phyloP scores from a whole-genome alignment of 2,888 invertebrate species.

The Epinotia nisella region DNA sequence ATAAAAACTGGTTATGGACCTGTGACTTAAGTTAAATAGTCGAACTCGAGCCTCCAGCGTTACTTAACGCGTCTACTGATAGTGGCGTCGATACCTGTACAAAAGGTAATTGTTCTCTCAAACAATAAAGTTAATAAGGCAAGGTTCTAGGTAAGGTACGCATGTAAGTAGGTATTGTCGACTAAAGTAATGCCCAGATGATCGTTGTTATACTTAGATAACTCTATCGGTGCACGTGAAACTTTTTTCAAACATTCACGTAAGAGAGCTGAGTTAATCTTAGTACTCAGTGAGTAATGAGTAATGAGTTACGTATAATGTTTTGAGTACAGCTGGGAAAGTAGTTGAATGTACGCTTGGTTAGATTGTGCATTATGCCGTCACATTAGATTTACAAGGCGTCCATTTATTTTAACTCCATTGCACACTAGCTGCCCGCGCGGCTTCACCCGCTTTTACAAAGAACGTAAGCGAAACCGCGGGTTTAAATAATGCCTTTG shows the following conservation, averaged over 20 bases:
- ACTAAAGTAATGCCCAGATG: conserved; percentile 57
- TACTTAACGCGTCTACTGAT: conserved; percentile 77
- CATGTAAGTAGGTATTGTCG: conserved; percentile 58
- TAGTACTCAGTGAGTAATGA: conserved; percentile 31
- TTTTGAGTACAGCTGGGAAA: conserved; percentile 19
- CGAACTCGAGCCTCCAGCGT: conserved; percentile 72
- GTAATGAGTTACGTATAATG: conserved; percentile 19
- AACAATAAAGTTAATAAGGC: conserved; percentile 81
- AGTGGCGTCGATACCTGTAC: conserved; percentile 76
- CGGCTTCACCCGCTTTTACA: no score
- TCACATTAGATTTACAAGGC: background rate
- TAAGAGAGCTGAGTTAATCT: conserved; percentile 40
- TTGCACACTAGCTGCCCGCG: background rate
- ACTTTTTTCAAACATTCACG: conserved; percentile 44
- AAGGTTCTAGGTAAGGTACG: conserved; percentile 77
- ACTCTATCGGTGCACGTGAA: conserved; percentile 42
- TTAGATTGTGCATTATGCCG: conserved; percentile 2
- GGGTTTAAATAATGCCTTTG: no score
- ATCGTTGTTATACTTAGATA: conserved; percentile 51
- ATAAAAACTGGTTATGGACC: conserved; percentile 62
- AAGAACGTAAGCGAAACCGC: no score
- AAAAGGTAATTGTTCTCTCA: conserved; percentile 84
- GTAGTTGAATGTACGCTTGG: conserved; percentile 1
- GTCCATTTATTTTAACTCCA: background rate
- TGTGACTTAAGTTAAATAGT: conserved; percentile 65